A percentile compares a stretch with the other conserved stretches of the same genome.
Evolutionary conservation across 2,888 invertebrate species (phyloP).

Genomic region (Limenitis arthemis): DNA sequence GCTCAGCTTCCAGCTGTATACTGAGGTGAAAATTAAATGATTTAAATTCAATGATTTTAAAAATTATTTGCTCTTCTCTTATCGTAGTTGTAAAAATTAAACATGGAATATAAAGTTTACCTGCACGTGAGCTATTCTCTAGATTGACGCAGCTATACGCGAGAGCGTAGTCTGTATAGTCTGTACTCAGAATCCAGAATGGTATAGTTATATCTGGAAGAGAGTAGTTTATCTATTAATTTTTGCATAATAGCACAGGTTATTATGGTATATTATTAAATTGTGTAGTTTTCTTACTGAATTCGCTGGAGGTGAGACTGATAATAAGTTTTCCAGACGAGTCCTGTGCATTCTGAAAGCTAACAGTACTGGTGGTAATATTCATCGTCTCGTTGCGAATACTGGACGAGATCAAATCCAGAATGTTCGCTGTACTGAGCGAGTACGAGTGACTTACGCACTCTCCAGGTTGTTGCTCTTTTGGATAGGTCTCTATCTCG

Average conservation of each 20-base stretch:
- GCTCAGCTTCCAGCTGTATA: slow-evolving; percentile 55
- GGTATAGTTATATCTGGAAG: slow-evolving; percentile 30
- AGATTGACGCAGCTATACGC: slow-evolving; percentile 72
- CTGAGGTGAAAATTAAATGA: slow-evolving; percentile 28
- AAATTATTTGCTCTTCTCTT: background rate
- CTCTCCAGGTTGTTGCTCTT: slow-evolving; percentile 38
- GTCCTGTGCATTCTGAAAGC: slow-evolving; percentile 30
- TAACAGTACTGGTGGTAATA: slow-evolving; percentile 29
- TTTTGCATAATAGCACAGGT: slow-evolving; percentile 18
- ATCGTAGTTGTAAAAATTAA: background rate
- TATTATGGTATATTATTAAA: slow-evolving; percentile 29
- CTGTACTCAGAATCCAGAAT: slow-evolving; percentile 49
- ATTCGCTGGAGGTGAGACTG: slow-evolving; percentile 21
- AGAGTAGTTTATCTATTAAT: background rate
- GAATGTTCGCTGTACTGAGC: slow-evolving; percentile 20
- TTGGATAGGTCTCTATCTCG: slow-evolving; percentile 43
- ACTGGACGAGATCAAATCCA: slow-evolving; percentile 35
- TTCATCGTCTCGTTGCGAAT: slow-evolving; percentile 34
- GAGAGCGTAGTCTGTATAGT: slow-evolving; percentile 71
- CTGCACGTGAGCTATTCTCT: slow-evolving; percentile 41
- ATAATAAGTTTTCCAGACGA: slow-evolving; percentile 39
- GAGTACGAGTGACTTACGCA: slow-evolving; percentile 43
- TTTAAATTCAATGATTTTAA: too few species aligned
- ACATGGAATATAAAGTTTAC: slow-evolving; percentile 28
- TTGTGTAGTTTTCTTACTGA: slow-evolving; percentile 29